Percentiles rank a stretch among this genome's conserved stretches.
Evolutionary conservation across 2,888 invertebrate genomes (phyloP).

Genomic region (Heliconius erato): DNA sequence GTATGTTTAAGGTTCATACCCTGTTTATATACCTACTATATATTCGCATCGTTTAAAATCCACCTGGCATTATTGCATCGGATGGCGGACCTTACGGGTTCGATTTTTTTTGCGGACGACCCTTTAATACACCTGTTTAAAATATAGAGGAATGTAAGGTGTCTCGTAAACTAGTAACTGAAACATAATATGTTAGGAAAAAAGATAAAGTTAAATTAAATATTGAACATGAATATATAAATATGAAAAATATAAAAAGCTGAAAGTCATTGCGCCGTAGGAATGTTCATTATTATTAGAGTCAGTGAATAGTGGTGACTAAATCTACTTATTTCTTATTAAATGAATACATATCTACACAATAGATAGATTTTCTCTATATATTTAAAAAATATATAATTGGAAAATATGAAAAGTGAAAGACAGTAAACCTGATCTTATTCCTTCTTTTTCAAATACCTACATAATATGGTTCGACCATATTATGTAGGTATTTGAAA

Average conservation of each 20-base stretch:
- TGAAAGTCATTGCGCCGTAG: not conserved
- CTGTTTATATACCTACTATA: not conserved
- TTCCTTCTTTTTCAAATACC: not conserved
- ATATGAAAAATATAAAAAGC: slow-evolving; percentile 5
- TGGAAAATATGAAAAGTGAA: not conserved
- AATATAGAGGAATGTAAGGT: not conserved
- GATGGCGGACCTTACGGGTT: not conserved
- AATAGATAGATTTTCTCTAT: too few species aligned
- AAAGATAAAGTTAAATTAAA: too few species aligned
- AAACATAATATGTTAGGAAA: not conserved
- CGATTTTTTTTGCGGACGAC: not conserved
- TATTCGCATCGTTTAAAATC: not conserved
- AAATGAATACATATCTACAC: not conserved
- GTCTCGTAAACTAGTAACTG: not conserved
- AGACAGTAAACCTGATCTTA: not conserved
- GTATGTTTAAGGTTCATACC: not conserved
- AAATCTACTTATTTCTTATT: not conserved
- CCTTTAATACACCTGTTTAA: not conserved
- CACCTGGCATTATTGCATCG: not conserved
- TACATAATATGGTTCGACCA: not conserved
- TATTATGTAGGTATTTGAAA: not conserved
- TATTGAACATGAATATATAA: not conserved
- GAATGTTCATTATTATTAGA: not conserved
- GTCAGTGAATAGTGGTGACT: not conserved
- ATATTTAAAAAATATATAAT: not conserved